These are phyloP conservation scores for Fregata magnificens DNA, from an alignment of 2,113 vertebrate species.

Conservation along the genomic window DNA sequence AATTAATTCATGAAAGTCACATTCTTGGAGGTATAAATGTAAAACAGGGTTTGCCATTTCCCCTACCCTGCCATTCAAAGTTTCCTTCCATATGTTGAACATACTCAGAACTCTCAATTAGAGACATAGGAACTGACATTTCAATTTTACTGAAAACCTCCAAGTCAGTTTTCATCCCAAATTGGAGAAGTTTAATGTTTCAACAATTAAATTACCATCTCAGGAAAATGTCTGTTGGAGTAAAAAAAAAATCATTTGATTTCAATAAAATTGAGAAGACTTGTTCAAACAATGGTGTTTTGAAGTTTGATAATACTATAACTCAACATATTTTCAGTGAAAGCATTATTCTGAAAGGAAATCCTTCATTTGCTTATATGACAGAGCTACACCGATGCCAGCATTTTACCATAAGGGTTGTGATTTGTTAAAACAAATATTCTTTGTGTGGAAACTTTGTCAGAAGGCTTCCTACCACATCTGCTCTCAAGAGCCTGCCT, in stretches of 20 bases:
- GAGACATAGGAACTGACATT: not conserved
- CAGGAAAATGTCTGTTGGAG: not conserved
- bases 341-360: not conserved
- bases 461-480: not conserved
- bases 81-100: not conserved
- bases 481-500: not conserved
- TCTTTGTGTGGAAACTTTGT: not conserved
- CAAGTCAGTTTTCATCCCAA: not conserved
- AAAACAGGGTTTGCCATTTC: not conserved
- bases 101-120: not conserved
- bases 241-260: not conserved
- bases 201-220: not conserved
- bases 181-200: not conserved
- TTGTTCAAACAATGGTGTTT: not conserved
- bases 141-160: not conserved
- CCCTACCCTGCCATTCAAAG: not conserved
- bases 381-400: not conserved
- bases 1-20: not conserved
- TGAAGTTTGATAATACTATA: not conserved
- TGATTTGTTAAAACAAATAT: not conserved
- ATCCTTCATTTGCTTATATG: not conserved
- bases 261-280: not conserved
- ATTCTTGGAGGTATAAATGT: not conserved
- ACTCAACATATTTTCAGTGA: not conserved
- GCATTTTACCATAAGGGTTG: not conserved